phyloP scores from a whole-genome alignment of 2,888 invertebrate genomes.

The Habrosyne pyritoides region DNA sequence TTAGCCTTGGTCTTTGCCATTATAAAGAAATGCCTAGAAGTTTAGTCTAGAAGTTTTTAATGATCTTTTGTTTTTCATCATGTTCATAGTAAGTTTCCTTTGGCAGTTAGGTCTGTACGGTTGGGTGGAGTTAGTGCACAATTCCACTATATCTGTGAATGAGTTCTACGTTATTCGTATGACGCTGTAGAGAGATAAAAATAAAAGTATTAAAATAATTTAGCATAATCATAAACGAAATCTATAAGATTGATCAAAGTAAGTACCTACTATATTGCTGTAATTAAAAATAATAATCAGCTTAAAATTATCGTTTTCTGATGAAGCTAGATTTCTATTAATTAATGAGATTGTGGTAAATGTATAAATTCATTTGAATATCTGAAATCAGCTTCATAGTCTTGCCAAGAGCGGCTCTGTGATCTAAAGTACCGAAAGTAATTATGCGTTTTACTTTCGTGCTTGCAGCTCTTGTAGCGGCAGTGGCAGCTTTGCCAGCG shows the following conservation, averaged over 20 bases:
- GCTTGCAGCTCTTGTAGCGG: constrained; percentile 38
- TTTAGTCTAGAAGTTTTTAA: too few species aligned
- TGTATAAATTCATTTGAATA: constrained; percentile 2
- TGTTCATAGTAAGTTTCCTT: too few species aligned
- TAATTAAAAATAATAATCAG: background rate
- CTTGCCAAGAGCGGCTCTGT: background rate
- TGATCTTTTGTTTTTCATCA: too few species aligned
- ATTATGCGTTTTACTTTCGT: constrained; percentile 34
- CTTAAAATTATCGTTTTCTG: background rate
- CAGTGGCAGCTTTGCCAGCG: constrained; percentile 40
- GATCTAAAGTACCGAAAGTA: background rate
- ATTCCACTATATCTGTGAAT: background rate
- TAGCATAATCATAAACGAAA: background rate
- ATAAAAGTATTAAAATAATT: background rate
- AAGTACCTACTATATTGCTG: background rate
- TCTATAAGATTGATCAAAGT: background rate
- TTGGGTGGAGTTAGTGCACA: too few species aligned
- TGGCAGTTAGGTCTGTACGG: too few species aligned
- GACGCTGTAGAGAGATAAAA: background rate
- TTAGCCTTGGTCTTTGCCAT: too few species aligned
- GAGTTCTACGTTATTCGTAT: background rate
- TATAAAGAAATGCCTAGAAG: too few species aligned
- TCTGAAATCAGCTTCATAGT: constrained; percentile 1
- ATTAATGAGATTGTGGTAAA: background rate
- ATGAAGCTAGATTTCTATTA: background rate